These are phyloP conservation scores for Phylloscopus collybita DNA, from an alignment of 2,797 vertebrate genomes.

Conservation along the genomic window DNA sequence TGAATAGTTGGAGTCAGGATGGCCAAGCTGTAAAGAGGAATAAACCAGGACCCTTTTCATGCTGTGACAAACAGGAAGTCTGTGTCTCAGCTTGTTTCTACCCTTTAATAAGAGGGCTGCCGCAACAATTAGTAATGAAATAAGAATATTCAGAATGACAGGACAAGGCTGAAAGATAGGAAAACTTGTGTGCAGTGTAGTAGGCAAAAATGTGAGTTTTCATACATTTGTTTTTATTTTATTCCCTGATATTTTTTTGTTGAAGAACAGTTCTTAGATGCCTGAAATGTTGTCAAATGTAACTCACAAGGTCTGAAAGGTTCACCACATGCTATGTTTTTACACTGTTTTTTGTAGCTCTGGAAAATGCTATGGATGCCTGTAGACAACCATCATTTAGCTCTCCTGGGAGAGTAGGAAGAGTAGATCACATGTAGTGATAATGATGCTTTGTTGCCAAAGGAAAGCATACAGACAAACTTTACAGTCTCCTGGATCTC, in stretches of 20 bases:
- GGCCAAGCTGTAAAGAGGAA: background rate
- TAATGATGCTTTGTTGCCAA: background rate
- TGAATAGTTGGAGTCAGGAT: background rate
- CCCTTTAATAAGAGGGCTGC: background rate
- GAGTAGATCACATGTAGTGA: background rate
- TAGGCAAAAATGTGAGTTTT: background rate
- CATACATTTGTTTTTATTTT: background rate
- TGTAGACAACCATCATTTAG: background rate
- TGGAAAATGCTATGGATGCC: background rate
- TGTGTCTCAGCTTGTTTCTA: background rate
- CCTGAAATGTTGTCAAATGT: background rate
- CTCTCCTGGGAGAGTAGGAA: background rate
- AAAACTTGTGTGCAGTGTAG: background rate
- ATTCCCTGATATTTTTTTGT: background rate
- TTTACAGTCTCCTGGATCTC: background rate
- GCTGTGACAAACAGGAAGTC: background rate
- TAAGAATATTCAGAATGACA: background rate
- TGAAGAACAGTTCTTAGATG: background rate
- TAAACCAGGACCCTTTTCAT: background rate
- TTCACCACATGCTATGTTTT: background rate
- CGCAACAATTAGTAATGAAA: background rate
- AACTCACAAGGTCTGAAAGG: background rate
- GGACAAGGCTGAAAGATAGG: background rate
- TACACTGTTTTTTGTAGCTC: background rate
- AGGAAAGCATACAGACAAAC: background rate